Conservation (phyloP, 2,797 vertebrate genomes). For the Glyptemys insculpta region DNA sequence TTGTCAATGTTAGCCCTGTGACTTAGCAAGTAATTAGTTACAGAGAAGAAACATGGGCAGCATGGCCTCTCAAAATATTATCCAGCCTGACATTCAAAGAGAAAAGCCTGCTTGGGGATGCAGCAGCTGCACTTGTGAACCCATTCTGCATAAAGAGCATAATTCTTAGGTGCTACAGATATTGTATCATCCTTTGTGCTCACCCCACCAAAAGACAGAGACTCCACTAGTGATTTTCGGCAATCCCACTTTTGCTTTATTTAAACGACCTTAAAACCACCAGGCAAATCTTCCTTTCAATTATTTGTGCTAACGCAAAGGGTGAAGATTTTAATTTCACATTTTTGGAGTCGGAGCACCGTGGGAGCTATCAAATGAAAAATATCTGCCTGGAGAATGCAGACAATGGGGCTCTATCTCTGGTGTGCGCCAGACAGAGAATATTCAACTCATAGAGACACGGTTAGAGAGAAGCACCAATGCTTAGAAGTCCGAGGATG, state of each 20-base stretch:
- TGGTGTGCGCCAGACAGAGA: background rate
- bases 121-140: background rate
- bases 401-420: background rate
- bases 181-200: background rate
- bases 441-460: background rate
- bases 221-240: background rate
- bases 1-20: background rate
- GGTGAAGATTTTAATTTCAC: background rate
- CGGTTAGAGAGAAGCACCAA: background rate
- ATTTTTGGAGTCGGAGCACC: background rate
- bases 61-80: background rate
- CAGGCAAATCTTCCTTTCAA: background rate
- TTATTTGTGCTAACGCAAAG: background rate
- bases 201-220: background rate
- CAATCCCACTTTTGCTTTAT: background rate
- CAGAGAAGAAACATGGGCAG: background rate
- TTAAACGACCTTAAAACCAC: background rate
- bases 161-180: background rate
- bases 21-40: background rate
- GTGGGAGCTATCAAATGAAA: background rate
- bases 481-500: background rate
- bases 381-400: background rate
- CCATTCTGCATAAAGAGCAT: background rate
- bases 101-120: background rate
- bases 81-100: background rate